Evolutionary conservation across 2,797 vertebrate genomes (phyloP), one percentile per base, ranked within the genome.

Genomic region (Todus mexicanus): DNA sequence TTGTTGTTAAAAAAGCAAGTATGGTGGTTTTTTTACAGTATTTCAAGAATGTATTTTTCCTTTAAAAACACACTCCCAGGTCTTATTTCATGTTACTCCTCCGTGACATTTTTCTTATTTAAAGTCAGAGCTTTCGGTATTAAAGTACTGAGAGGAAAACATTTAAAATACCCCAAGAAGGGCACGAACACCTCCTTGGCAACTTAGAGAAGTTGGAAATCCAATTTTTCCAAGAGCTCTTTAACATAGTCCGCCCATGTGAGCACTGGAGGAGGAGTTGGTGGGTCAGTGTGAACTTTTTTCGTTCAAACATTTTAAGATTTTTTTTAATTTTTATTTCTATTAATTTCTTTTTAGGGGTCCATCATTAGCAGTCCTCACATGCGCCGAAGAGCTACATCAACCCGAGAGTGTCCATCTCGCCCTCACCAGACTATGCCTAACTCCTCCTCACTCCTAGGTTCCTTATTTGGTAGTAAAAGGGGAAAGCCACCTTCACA

Each of bases 281-380:
- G 94, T 96, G 95, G 95, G 89, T 96, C 96, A 95, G 95, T 93
- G 96, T 94, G 95, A 94, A 95, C 70, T 80, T 95, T 65, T 92
- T 93, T 90, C 93, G 94, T 96, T 92, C 54, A 71, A 92, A 87
- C 96, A 95, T 96, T 97, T 94, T 76, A 80, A 97, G 95, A 43
- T 95, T 97, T 69, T 92, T n/a, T 97, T 97, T 98, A 98, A 98
- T 98, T 97, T 97, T 96, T 72, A 93, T 97, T 97, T 98, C 96
- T 98, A 96, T 98, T 97, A 97, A 97, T 98, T 98, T 96, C 96
- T 98, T 98, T 98, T 95, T 98, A 99, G 99, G 99, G 99, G 89
- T 99, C 99, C 98, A 99, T 99, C 98, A 99, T 99, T 99, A 99
- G 98, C 99, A 99, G 99, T 90, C 99, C 99, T 96, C 99, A 99